Evolutionary conservation across 2,113 vertebrate genomes (phyloP).

Genomic region (Crypturellus undulatus): DNA sequence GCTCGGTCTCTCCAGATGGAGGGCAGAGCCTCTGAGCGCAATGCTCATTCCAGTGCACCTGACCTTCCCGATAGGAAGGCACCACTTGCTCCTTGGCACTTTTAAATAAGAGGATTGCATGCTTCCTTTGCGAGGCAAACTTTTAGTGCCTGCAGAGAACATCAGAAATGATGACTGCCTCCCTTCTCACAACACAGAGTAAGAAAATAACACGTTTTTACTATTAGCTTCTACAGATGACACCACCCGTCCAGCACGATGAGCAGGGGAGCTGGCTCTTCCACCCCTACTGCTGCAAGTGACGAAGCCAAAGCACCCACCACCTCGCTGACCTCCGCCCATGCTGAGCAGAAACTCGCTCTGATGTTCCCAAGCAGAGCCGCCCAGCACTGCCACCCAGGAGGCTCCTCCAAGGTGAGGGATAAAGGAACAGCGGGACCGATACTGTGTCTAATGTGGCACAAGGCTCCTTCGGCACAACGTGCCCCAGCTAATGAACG

Average conservation of each 20-base stretch:
- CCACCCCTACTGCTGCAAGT: rapidly evolving
- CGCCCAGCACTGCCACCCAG: neutral
- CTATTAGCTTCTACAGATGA: neutral
- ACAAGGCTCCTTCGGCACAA: slow-evolving; percentile 46
- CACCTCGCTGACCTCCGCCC: rapidly evolving
- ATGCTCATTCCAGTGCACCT: neutral
- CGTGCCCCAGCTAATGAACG: slow-evolving; percentile 57
- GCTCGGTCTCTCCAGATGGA: neutral
- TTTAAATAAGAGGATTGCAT: neutral
- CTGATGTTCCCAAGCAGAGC: neutral
- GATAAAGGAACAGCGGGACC: slow-evolving; percentile 59
- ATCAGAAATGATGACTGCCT: neutral
- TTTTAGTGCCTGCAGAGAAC: neutral
- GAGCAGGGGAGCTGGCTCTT: rapidly evolving
- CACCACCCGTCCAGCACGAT: neutral
- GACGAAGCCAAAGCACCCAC: rapidly evolving
- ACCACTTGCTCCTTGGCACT: neutral
- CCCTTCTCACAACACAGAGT: neutral
- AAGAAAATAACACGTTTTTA: neutral
- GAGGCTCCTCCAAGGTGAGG: slow-evolving; percentile 53
- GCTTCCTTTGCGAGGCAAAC: neutral
- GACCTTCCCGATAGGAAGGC: neutral
- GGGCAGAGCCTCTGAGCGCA: rapidly evolving
- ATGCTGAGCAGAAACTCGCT: neutral
- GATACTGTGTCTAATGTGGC: slow-evolving; percentile 58